Conservation (phyloP, 2,113 vertebrate genomes). For the Anolis carolinensis region DNA sequence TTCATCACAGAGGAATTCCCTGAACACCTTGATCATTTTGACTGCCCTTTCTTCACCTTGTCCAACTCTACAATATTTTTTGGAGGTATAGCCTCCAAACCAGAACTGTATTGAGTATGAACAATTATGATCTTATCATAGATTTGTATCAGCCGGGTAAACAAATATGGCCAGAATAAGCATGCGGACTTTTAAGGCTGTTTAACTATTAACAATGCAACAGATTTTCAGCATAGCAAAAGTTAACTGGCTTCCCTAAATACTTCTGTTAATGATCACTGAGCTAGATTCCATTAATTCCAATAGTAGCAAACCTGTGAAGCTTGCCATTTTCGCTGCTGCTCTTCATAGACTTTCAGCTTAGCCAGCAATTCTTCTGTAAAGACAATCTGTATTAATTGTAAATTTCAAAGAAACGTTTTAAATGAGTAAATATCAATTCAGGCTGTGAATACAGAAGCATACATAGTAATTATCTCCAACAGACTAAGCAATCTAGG, state of each 20-base stretch:
- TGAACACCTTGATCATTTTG: not conserved
- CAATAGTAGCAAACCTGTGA: slow-evolving; percentile 81
- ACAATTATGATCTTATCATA: not conserved
- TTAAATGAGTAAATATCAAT: not conserved
- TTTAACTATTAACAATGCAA: slow-evolving; percentile 6
- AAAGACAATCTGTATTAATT: slow-evolving; percentile 32
- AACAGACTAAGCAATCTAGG: too few relatives aligned
- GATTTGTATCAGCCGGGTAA: not conserved
- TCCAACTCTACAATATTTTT: not conserved
- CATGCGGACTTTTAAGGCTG: not conserved
- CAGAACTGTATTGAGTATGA: not conserved
- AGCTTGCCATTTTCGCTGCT: slow-evolving; percentile 87
- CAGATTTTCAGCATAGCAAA: not conserved
- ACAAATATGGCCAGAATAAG: not conserved
- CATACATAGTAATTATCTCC: too few relatives aligned
- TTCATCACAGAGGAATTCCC: not conserved
- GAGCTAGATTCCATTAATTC: not conserved
- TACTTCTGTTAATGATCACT: not conserved
- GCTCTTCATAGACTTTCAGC: slow-evolving; percentile 87
- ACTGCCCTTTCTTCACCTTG: not conserved
- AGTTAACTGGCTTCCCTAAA: not conserved
- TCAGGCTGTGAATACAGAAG: too few relatives aligned
- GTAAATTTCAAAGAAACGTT: too few relatives aligned
- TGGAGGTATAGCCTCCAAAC: not conserved
- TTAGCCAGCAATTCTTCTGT: slow-evolving; percentile 84